Base-by-base conservation (phyloP, 2,113 vertebrate genomes). In the Sprattus sprattus region DNA sequence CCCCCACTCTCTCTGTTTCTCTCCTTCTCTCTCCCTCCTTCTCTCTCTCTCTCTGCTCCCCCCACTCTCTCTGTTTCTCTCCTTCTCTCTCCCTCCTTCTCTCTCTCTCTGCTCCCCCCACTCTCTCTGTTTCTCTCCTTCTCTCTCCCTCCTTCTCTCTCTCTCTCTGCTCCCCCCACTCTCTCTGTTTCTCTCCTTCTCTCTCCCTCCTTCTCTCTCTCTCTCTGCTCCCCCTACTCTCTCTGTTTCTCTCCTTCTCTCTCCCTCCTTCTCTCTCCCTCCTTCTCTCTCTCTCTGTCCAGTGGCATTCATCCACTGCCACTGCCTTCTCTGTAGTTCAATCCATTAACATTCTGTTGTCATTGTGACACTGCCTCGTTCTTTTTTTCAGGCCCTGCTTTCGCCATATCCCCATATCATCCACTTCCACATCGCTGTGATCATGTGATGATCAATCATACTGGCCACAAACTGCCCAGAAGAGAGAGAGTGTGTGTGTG, bases 341-440 rank as follows among this genome's bases (percentile, higher is more conserved):
- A 86, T 81, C 75, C 86, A 81, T 84, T 90, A 87, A 46, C 81
- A 85, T 85, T 83, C 83, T 85, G 89, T 47, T 89, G 67, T 86
- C 82, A 87, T 80, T 89, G 86, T 88, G 88, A 84, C 88, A 86
- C 86, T 86, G 91, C 92, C 89, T 4, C 18, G 46, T 93, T 93
- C 89, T 88, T 93, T 92, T 92, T 89, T 67, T 67, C 64, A 67
- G 8, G n/a, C n/a, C 64, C 2, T 25, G 64, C 64, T 28, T 25
- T 90, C 91, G 91, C 90, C 89, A 92, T 93, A 93, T 78, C 28
- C 28, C 13, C 71, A 44, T 32, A 16, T 39, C 71, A 5, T 2
- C 3, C 13, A 32, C 71, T 78, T 78, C 28, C 71, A 78, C 28
- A 78, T 32, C 25, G 6, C 93, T 94, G 90, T 91, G 88, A 71